These are phyloP conservation scores for Plestiodon gilberti DNA, from an alignment of 2,113 vertebrate species.

Conservation along the genomic window DNA sequence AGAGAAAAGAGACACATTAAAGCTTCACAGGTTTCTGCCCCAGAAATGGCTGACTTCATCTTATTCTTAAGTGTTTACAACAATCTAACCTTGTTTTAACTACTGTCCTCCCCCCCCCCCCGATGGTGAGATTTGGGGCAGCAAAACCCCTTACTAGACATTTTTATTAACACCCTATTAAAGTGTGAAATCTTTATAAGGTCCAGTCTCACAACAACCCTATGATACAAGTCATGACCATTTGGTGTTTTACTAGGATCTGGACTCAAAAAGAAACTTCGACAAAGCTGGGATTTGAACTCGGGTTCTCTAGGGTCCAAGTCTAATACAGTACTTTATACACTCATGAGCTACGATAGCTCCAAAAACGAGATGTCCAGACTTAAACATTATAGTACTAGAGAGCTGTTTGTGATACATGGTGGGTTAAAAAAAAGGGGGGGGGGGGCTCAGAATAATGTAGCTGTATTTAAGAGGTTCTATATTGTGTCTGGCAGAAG, in stretches of 20 bases:
- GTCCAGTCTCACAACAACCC: neutral
- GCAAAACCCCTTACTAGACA: neutral
- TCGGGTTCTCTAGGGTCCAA: neutral
- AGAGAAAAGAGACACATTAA: slow-evolving; percentile 17
- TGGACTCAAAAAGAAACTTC: too few species aligned
- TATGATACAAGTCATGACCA: neutral
- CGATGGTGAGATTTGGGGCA: neutral
- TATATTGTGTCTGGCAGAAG: neutral
- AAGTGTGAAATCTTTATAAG: too few species aligned
- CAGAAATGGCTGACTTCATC: neutral
- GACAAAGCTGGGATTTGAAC: neutral
- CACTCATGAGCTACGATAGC: neutral
- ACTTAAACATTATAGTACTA: too few species aligned
- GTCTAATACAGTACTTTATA: neutral
- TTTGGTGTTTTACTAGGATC: too few species aligned
- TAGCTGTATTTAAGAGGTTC: neutral
- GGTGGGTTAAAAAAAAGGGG: neutral
- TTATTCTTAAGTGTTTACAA: slow-evolving; percentile 17
- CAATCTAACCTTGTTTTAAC: neutral
- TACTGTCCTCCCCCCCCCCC: neutral
- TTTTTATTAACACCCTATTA: too few species aligned
- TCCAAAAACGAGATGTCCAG: neutral
- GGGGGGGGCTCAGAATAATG: neutral
- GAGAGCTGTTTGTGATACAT: neutral
- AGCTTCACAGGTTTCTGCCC: neutral